Conservation (phyloP, 2,888 invertebrate genomes). For the Lottia gigantea region DNA sequence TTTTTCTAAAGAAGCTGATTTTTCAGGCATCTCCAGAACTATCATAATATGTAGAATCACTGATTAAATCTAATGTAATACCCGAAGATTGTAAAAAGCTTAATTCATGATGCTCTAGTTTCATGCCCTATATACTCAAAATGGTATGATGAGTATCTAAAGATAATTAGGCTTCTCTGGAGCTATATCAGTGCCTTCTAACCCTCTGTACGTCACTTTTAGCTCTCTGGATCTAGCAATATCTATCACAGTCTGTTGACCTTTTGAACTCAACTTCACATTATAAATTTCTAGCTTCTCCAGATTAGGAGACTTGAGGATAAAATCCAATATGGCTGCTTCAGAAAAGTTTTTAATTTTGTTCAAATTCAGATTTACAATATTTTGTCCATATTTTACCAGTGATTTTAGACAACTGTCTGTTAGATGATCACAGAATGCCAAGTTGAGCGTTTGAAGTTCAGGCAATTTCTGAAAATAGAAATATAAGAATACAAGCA, state of each 20-base stretch:
- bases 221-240: constrained; percentile 40
- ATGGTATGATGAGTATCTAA: background rate
- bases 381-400: constrained; percentile 38
- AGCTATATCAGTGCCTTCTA: constrained; percentile 40
- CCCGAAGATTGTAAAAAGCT: too few species aligned
- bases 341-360: constrained; percentile 46
- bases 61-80: too few species aligned
- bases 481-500: background rate
- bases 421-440: constrained; percentile 57
- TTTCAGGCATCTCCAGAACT: too few species aligned
- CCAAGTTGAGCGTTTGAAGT: constrained; percentile 52
- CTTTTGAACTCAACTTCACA: constrained; percentile 41
- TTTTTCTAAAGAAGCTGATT: too few species aligned
- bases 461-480: constrained; percentile 53
- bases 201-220: constrained; percentile 43
- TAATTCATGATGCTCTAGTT: too few species aligned
- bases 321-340: constrained; percentile 45
- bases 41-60: too few species aligned
- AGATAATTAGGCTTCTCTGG: constrained; percentile 24
- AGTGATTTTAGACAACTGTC: constrained; percentile 46
- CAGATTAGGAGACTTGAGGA: constrained; percentile 40
- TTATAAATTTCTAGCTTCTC: constrained; percentile 55
- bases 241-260: constrained; percentile 34
- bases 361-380: constrained; percentile 49
- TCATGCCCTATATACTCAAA: too few species aligned